phyloP scores from a whole-genome alignment of 2,797 vertebrate genomes.

The Rhabdomys pumilio region DNA sequence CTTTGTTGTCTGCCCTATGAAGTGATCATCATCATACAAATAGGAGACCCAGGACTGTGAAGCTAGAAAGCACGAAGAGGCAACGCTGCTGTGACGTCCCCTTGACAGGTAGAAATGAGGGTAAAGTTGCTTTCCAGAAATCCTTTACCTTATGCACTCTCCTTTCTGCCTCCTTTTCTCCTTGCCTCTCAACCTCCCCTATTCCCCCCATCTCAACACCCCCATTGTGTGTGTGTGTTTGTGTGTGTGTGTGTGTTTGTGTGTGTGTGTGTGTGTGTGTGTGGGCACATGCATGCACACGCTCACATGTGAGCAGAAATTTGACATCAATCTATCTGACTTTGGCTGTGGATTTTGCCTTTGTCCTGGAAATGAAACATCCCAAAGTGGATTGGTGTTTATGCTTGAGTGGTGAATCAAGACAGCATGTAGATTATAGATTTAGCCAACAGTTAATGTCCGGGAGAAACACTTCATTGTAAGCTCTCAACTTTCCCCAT shows the following conservation, averaged over 20 bases:
- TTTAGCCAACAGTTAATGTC: background rate
- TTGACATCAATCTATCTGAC: background rate
- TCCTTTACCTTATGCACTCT: background rate
- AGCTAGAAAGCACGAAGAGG: background rate
- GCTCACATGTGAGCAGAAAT: background rate
- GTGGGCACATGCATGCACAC: too few species aligned
- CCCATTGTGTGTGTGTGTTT: background rate
- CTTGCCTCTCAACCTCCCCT: background rate
- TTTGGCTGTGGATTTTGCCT: background rate
- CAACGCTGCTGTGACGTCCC: too few species aligned
- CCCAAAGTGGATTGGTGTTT: background rate
- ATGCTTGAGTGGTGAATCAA: background rate
- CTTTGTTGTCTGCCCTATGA: background rate
- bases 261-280: background rate
- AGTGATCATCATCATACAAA: background rate
- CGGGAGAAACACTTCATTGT: too few species aligned
- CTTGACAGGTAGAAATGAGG: background rate
- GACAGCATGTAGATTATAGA: background rate
- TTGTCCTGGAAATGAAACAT: background rate
- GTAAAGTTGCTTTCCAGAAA: background rate
- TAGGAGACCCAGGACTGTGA: background rate
- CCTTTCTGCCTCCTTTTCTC: background rate
- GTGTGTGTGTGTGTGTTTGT: background rate
- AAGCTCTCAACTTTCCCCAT: rapidly evolving
- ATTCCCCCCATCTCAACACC: too few species aligned